Evolutionary conservation across 2,888 invertebrate genomes (phyloP).

Genomic region (Lepas anatifera): DNA sequence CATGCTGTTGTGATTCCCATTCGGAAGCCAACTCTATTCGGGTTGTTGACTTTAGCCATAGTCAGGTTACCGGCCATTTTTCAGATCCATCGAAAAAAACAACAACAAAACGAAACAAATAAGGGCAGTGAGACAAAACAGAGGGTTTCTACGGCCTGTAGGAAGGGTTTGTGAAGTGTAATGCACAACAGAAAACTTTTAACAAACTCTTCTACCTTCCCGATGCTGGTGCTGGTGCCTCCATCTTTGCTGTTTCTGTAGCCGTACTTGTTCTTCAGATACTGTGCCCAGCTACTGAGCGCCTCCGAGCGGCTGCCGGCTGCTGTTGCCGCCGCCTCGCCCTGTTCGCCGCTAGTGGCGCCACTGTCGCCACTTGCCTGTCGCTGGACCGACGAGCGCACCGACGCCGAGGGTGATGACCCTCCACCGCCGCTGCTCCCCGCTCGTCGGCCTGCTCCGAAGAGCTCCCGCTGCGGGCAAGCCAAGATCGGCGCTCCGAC

Average conservation of each 20-base stretch:
- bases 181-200: too few relatives aligned
- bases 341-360: conserved; percentile 19
- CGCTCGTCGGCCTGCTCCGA: conserved; percentile 32
- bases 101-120: too few relatives aligned
- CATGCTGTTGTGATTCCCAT: too few relatives aligned
- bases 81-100: too few relatives aligned
- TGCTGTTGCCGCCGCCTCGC: conserved; percentile 5
- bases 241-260: conserved; percentile 32
- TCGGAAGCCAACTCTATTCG: too few relatives aligned
- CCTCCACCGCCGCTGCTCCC: background rate
- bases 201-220: too few relatives aligned
- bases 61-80: too few relatives aligned
- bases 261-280: conserved; percentile 86
- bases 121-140: too few relatives aligned
- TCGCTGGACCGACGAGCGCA: background rate
- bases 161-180: too few relatives aligned
- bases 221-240: conserved; percentile 18
- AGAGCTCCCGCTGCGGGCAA: conserved; percentile 20
- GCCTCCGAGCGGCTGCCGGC: conserved; percentile 20
- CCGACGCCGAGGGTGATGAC: background rate
- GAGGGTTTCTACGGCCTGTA: too few relatives aligned
- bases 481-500: background rate
- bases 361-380: background rate
- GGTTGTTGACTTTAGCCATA: too few relatives aligned
- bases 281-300: conserved; percentile 54